phyloP scores from a whole-genome alignment of 2,797 vertebrate species.

The Melanotaenia nigrans region DNA sequence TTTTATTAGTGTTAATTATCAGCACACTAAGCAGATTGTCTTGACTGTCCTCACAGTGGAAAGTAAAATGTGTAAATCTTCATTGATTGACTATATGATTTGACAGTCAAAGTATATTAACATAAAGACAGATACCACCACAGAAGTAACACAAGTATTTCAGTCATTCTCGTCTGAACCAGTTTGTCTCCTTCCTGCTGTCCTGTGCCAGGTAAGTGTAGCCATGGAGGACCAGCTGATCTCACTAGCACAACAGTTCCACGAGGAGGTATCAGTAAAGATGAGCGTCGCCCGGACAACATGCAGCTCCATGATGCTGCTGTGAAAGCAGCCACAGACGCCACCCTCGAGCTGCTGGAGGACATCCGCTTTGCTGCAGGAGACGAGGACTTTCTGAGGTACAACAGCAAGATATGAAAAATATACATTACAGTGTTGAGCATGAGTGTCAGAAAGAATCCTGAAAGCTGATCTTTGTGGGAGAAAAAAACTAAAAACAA shows the following conservation, averaged over 20 bases:
- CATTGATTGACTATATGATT: too few relatives aligned
- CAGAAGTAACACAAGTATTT: too few relatives aligned
- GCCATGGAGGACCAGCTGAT: constrained; percentile 80
- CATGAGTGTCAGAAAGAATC: too few relatives aligned
- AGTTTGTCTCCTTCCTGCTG: neutral
- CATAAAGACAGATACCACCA: too few relatives aligned
- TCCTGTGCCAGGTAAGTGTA: constrained; percentile 79
- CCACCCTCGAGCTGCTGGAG: constrained; percentile 74
- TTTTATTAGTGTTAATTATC: too few relatives aligned
- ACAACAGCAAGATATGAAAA: neutral
- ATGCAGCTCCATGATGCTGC: constrained; percentile 62
- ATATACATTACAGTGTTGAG: neutral
- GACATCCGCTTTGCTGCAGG: constrained; percentile 73
- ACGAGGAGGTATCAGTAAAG: constrained; percentile 80
- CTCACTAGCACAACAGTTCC: constrained; percentile 62
- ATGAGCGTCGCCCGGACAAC: constrained; percentile 67
- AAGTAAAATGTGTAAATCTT: too few relatives aligned
- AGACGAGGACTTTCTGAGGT: constrained; percentile 76
- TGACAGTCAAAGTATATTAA: too few relatives aligned
- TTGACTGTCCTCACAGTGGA: too few relatives aligned
- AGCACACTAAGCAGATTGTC: too few relatives aligned
- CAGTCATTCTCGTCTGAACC: neutral
- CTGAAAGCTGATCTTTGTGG: neutral
- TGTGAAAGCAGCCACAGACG: constrained; percentile 62
- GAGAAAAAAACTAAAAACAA: neutral